Evolutionary conservation across 2,888 invertebrate genomes (phyloP).

Genomic region (Lochmaea crataegi): DNA sequence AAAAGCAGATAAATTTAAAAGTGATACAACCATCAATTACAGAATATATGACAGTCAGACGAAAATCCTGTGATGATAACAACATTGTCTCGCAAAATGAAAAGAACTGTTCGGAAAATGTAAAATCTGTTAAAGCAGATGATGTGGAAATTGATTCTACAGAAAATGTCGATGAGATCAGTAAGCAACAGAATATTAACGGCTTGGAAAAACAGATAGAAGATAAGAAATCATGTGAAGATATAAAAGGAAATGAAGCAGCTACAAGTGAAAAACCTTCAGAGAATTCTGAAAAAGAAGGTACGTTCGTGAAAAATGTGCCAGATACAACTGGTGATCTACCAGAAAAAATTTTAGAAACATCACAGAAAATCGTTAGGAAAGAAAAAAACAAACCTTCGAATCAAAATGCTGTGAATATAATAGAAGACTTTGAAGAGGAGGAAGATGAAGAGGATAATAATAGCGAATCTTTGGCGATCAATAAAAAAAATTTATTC

Average conservation of each 20-base stretch:
- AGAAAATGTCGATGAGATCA: neutral
- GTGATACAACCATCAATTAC: conserved; percentile 27
- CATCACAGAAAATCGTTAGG: neutral
- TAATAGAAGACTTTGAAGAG: conserved; percentile 17
- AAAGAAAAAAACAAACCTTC: neutral
- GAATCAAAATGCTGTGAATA: neutral
- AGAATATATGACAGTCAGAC: conserved; percentile 18
- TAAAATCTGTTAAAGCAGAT: neutral
- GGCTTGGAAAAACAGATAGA: neutral
- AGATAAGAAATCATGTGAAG: neutral
- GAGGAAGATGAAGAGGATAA: conserved; percentile 10
- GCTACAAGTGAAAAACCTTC: neutral
- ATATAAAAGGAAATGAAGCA: neutral
- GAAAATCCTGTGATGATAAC: too few relatives aligned
- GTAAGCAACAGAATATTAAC: neutral
- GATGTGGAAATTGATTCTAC: conserved; percentile 1
- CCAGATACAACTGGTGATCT: neutral
- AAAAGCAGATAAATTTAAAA: conserved; percentile 14
- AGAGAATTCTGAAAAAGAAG: neutral
- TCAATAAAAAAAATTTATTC: conserved; percentile 51
- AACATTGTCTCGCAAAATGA: neutral
- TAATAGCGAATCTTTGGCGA: conserved; percentile 9
- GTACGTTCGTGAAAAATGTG: neutral
- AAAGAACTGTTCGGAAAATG: neutral
- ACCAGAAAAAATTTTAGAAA: neutral